phyloP scores from a whole-genome alignment of 2,113 vertebrate species.

The Tenrec ecaudatus region DNA sequence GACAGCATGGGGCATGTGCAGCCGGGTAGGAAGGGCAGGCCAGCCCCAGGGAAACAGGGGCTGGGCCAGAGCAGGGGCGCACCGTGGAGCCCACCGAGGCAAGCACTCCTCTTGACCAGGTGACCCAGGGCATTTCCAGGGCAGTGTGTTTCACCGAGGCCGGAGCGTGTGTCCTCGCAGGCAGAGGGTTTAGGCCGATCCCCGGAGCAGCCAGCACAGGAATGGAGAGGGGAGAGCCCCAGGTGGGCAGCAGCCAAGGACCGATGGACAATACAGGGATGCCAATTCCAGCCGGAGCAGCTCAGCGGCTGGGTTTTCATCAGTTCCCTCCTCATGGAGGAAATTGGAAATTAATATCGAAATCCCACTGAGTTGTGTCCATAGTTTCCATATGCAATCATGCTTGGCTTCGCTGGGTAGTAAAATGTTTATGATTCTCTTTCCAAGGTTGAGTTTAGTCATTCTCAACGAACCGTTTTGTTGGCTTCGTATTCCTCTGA shows the following conservation, averaged over 20 bases:
- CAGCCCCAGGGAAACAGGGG: neutral
- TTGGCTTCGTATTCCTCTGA: slow-evolving; percentile 72
- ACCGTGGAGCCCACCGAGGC: too few relatives aligned
- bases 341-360: slow-evolving; percentile 83
- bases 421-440: slow-evolving; percentile 83
- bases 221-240: rapidly evolving
- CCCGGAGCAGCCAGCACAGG: neutral
- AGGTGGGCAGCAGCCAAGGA: neutral
- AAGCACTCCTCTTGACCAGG: neutral
- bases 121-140: neutral
- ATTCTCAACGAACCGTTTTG: slow-evolving; percentile 80
- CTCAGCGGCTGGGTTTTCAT: slow-evolving; percentile 71
- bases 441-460: slow-evolving; percentile 81
- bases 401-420: slow-evolving; percentile 78
- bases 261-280: neutral
- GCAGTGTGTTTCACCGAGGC: neutral
- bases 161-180: too few relatives aligned
- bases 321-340: slow-evolving; percentile 74
- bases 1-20: neutral
- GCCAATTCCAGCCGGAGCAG: slow-evolving; percentile 54
- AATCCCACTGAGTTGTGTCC: slow-evolving; percentile 79
- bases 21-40: neutral
- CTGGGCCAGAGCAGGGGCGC: neutral
- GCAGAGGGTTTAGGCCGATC: neutral
- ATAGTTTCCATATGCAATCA: slow-evolving; percentile 82